Conservation (phyloP, 2,888 invertebrate genomes). For the Hydriomena furcata region DNA sequence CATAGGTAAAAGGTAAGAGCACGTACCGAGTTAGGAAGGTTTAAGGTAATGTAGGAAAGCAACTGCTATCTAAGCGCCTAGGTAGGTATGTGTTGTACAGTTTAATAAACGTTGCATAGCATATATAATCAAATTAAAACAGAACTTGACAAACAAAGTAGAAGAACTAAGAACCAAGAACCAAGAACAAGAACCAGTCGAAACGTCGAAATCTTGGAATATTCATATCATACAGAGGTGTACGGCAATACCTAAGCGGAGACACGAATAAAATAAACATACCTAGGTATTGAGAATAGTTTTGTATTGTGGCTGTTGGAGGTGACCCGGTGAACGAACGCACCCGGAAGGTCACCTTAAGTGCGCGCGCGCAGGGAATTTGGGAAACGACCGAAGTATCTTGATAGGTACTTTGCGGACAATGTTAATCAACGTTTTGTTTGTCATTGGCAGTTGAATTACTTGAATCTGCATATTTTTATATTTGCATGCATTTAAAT, state of each 20-base stretch:
- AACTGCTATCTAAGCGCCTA: no score
- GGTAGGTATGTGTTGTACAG: conserved; percentile 2
- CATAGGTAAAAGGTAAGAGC: background rate
- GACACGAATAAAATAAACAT: conserved; percentile 32
- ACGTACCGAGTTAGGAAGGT: no score
- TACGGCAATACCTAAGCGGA: conserved; percentile 27
- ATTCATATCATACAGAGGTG: no score
- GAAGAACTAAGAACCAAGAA: no score
- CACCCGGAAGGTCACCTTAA: conserved; percentile 77
- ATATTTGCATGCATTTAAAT: conserved; percentile 2
- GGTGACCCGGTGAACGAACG: conserved; percentile 59
- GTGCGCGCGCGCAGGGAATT: conserved; percentile 52
- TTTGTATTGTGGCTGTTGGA: conserved; percentile 39
- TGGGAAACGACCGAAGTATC: conserved; percentile 46
- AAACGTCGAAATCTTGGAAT: conserved; percentile 26
- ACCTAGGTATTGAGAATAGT: conserved; percentile 35
- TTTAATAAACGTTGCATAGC: background rate
- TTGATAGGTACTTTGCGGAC: conserved; percentile 42
- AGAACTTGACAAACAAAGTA: conserved; percentile 23
- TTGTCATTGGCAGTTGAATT: conserved; percentile 18
- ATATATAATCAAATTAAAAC: conserved; percentile 21
- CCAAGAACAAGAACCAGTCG: no score
- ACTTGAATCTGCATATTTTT: conserved; percentile 12
- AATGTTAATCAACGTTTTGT: conserved; percentile 16
- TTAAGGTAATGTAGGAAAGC: no score